Evolutionary conservation across 2,888 invertebrate species (phyloP).

Genomic region (Cephus pygmeus): DNA sequence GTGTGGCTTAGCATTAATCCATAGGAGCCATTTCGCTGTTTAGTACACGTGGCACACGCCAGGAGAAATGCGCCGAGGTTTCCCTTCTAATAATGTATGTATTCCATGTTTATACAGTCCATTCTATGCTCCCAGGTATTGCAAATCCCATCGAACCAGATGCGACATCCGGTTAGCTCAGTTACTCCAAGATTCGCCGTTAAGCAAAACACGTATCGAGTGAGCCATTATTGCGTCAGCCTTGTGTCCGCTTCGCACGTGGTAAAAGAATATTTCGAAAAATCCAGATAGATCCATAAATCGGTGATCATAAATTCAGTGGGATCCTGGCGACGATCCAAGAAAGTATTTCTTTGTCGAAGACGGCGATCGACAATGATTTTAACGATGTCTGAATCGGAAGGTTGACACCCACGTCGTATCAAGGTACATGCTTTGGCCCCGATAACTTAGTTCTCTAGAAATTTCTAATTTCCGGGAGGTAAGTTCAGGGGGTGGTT

Average conservation of each 20-base stretch:
- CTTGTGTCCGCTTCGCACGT: not conserved
- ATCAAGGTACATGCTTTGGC: not conserved
- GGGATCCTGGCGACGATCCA: not conserved
- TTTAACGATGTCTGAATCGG: not conserved
- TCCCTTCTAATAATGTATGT: not conserved
- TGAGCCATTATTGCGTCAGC: no score
- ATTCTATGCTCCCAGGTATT: slow-evolving; percentile 40
- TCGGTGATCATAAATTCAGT: not conserved
- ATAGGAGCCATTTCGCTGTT: slow-evolving; percentile 4
- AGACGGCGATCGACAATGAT: not conserved
- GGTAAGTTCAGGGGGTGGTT: not conserved
- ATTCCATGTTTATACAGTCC: not conserved
- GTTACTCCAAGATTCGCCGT: slow-evolving; percentile 26
- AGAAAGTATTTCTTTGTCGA: not conserved
- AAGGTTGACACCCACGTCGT: not conserved
- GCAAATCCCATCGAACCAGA: slow-evolving; percentile 47
- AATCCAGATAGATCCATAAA: not conserved
- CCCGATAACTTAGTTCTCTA: slow-evolving; percentile 4
- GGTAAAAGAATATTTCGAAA: not conserved
- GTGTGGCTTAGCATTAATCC: slow-evolving; percentile 49
- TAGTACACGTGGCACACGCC: not conserved
- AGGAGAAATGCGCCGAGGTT: not conserved
- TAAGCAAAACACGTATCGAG: not conserved
- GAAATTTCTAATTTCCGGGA: slow-evolving; percentile 43
- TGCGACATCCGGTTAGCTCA: slow-evolving; percentile 44